Evolutionary conservation across 2,113 vertebrate genomes (phyloP).

Genomic region (Bothrops jararaca): DNA sequence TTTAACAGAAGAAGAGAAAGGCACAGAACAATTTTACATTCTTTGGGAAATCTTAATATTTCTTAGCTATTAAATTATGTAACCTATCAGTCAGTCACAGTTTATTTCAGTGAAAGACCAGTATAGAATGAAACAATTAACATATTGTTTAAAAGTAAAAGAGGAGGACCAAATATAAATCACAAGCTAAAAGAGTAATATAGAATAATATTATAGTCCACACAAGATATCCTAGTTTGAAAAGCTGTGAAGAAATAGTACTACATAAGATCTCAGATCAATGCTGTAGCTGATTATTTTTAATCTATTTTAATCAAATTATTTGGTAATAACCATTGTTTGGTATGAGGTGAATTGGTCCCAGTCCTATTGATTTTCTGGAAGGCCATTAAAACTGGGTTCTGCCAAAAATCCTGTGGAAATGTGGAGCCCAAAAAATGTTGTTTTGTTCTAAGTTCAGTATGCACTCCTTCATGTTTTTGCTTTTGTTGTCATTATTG

Average conservation of each 20-base stretch:
- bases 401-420: not conserved
- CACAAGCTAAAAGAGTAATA: not conserved
- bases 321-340: not conserved
- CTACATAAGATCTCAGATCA: not conserved
- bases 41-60: not conserved
- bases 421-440: not conserved
- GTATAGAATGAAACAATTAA: not conserved
- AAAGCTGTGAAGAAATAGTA: not conserved
- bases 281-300: not conserved
- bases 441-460: not conserved
- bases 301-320: not conserved
- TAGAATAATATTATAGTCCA: not conserved
- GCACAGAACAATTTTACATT: not conserved
- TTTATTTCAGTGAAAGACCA: not conserved
- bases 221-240: not conserved
- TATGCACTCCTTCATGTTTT: not conserved
- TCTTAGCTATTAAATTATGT: not conserved
- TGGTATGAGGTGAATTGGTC: not conserved
- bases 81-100: not conserved
- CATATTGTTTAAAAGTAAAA: not conserved
- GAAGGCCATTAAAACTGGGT: not conserved
- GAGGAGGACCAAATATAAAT: not conserved
- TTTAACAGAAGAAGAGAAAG: not conserved
- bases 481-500: not conserved
- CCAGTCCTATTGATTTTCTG: not conserved